Percentiles rank a stretch among this genome's conserved stretches.
phyloP scores from a whole-genome alignment of 2,797 vertebrate genomes.

The Spinibarbus caldwelli region DNA sequence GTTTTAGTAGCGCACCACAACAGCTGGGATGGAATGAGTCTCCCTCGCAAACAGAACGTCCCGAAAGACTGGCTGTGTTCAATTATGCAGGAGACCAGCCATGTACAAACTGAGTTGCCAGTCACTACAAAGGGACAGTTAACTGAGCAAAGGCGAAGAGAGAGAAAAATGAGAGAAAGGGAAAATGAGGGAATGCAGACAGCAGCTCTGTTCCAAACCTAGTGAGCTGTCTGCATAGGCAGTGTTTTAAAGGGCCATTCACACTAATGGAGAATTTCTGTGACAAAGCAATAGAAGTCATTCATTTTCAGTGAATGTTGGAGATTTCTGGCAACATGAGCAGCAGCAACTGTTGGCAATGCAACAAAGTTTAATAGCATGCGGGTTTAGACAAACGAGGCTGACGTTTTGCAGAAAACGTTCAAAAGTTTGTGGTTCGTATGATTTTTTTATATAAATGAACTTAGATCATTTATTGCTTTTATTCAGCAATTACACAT shows the following conservation, averaged over 20 bases:
- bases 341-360: neutral
- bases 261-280: neutral
- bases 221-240: neutral
- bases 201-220: neutral
- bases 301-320: neutral
- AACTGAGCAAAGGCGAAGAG: slow-evolving; percentile 19
- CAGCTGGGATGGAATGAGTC: slow-evolving; percentile 23
- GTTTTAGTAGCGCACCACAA: slow-evolving; percentile 7
- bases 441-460: neutral
- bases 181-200: neutral
- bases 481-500: neutral
- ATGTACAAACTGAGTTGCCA: slow-evolving; percentile 45
- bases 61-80: slow-evolving; percentile 43
- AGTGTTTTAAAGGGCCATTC: neutral
- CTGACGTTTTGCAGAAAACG: neutral
- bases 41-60: slow-evolving; percentile 14
- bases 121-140: slow-evolving; percentile 28
- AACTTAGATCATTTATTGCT: neutral
- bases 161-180: neutral
- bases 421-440: neutral
- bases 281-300: neutral
- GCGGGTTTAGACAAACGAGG: neutral
- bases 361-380: neutral
- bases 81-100: slow-evolving; percentile 49
- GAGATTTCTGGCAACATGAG: neutral